Evolutionary conservation across 1,140 invertebrate genomes (phyloP).

Genomic region (Micrasema longulum): DNA sequence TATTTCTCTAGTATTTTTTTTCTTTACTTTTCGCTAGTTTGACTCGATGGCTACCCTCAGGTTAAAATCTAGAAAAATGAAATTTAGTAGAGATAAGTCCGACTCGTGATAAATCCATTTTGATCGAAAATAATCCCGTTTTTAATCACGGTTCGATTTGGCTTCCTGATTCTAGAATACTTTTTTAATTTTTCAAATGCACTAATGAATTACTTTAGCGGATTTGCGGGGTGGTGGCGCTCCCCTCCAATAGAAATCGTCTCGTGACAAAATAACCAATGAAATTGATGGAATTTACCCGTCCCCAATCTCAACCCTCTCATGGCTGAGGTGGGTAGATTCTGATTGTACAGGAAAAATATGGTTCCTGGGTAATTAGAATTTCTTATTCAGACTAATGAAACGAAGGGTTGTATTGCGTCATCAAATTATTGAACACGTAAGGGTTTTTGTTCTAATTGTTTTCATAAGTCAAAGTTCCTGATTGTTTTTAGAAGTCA

Average conservation of each 20-base stretch:
- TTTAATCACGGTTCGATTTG: not conserved
- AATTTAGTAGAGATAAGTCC: too few relatives aligned
- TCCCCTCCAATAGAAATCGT: slow-evolving; percentile 11
- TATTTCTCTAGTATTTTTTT: too few relatives aligned
- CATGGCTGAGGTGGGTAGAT: not conserved
- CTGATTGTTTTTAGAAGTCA: too few relatives aligned
- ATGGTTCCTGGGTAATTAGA: slow-evolving; percentile 45
- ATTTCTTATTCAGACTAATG: slow-evolving; percentile 45
- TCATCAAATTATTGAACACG: too few relatives aligned
- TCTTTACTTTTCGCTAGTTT: too few relatives aligned
- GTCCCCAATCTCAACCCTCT: not conserved
- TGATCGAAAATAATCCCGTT: slow-evolving; percentile 4
- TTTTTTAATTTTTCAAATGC: slow-evolving; percentile 47
- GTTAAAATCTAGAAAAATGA: too few relatives aligned
- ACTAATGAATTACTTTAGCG: slow-evolving; percentile 51
- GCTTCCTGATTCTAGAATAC: slow-evolving; percentile 7
- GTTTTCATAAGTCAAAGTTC: too few relatives aligned
- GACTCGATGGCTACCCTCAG: too few relatives aligned
- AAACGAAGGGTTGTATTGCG: slow-evolving; percentile 14
- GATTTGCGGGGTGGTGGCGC: slow-evolving; percentile 10
- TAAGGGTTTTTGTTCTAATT: too few relatives aligned
- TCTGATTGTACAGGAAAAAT: slow-evolving; percentile 42
- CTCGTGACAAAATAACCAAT: slow-evolving; percentile 54
- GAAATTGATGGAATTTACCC: slow-evolving; percentile 49
- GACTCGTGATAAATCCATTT: not conserved